phyloP scores from a whole-genome alignment of 2,888 invertebrate species.

The Chaetogeoica ovagalla region DNA sequence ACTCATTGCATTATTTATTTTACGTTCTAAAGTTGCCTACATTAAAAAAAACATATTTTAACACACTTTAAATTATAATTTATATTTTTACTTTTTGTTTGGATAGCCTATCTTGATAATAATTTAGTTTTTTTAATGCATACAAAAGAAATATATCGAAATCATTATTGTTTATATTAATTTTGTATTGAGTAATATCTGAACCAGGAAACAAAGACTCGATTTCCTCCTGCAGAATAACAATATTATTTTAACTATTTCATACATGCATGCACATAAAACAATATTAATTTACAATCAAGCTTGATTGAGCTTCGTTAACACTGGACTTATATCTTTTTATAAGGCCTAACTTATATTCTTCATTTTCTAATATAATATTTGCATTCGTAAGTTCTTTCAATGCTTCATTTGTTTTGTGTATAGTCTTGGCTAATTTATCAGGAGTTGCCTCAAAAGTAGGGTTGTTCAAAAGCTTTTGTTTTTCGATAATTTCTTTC shows the following conservation, averaged over 20 bases:
- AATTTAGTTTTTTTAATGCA: constrained; percentile 44
- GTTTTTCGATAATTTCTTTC: constrained; percentile 33
- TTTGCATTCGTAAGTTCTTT: constrained; percentile 15
- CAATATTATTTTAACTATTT: background rate
- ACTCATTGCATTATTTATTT: constrained; percentile 38
- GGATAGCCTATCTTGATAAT: constrained; percentile 37
- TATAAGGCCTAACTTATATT: constrained; percentile 12
- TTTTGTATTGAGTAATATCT: constrained; percentile 44
- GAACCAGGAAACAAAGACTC: constrained; percentile 42
- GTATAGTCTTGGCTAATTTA: constrained; percentile 24
- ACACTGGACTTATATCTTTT: constrained; percentile 22
- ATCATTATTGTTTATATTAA: constrained; percentile 30
- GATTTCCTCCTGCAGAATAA: constrained; percentile 36
- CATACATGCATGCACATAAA: background rate
- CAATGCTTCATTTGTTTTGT: constrained; percentile 29
- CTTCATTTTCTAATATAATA: constrained; percentile 27
- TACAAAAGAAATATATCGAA: constrained; percentile 44
- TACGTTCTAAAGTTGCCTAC: constrained; percentile 33
- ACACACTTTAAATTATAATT: background rate
- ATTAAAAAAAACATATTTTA: background rate
- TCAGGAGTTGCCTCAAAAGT: constrained; percentile 29
- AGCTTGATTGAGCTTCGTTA: constrained; percentile 21
- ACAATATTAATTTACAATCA: constrained; percentile 32
- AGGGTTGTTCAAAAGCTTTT: constrained; percentile 35
- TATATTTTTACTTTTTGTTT: constrained; percentile 30